Conservation (phyloP, 2,888 invertebrate genomes). For the Pachycephus smyrnensis region DNA sequence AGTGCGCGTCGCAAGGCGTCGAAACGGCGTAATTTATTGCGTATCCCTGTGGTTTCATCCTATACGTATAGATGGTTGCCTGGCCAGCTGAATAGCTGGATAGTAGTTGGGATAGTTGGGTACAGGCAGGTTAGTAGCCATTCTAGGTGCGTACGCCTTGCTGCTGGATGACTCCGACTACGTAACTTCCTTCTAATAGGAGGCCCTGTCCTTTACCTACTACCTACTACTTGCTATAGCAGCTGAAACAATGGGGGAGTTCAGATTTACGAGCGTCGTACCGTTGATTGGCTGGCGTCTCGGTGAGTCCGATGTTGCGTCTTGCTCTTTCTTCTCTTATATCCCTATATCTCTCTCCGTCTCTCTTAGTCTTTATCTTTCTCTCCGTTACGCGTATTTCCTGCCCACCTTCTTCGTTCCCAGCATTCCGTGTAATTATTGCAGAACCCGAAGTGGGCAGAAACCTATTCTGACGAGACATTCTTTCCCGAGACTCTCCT, state of each 20-base stretch:
- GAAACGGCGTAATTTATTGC: conserved; percentile 12
- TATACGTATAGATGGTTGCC: not conserved
- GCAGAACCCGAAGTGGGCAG: conserved; percentile 27
- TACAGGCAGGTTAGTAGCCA: not conserved
- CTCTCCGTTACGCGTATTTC: conserved; percentile 35
- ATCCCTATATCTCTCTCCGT: not conserved
- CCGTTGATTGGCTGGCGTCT: conserved; percentile 4
- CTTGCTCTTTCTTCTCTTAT: not conserved
- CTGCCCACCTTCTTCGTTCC: conserved; percentile 17
- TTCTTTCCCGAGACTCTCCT: conserved; percentile 28
- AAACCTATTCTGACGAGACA: conserved; percentile 39
- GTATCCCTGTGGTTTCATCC: not conserved
- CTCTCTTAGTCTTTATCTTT: not conserved
- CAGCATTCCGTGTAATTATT: conserved; percentile 39
- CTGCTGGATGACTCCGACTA: not conserved
- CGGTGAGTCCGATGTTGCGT: not conserved
- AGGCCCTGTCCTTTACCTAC: not conserved
- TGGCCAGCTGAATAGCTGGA: too few relatives aligned
- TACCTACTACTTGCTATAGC: not conserved
- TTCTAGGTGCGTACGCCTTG: not conserved
- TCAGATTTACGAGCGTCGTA: conserved; percentile 4
- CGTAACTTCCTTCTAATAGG: not conserved
- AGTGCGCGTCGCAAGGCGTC: conserved; percentile 8
- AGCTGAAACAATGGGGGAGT: not conserved
- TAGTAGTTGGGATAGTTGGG: too few relatives aligned